A percentile compares a stretch with the other conserved stretches of the same genome.
phyloP scores from a whole-genome alignment of 2,113 vertebrate species.

The Pteropus alecto region DNA sequence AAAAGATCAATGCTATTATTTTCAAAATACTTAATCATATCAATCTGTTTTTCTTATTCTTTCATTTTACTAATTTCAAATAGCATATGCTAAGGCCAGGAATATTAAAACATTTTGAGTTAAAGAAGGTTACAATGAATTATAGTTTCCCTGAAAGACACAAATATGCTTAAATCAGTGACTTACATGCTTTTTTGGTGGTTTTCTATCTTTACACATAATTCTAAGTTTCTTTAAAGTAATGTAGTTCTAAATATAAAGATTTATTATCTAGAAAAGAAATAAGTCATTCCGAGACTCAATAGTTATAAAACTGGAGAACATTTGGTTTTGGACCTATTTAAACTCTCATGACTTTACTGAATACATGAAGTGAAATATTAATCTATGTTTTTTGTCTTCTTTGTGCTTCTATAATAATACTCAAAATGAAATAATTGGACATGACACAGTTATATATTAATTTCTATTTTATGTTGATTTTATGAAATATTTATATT shows the following conservation, averaged over 20 bases:
- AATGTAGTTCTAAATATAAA: constrained; percentile 52
- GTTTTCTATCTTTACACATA: constrained; percentile 47
- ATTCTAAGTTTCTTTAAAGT: constrained; percentile 53
- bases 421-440: neutral
- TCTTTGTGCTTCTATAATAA: neutral
- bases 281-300: constrained; percentile 47
- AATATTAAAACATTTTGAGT: constrained; percentile 59
- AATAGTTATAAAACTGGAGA: constrained; percentile 35
- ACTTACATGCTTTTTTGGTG: neutral
- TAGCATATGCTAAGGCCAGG: constrained; percentile 52
- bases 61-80: constrained; percentile 69
- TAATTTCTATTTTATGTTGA: constrained; percentile 39
- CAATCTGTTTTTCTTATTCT: constrained; percentile 71
- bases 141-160: constrained; percentile 53
- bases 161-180: constrained; percentile 28
- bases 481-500: constrained; percentile 39
- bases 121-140: constrained; percentile 56
- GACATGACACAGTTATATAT: constrained; percentile 3
- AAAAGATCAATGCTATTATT: constrained; percentile 74
- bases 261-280: constrained; percentile 50
- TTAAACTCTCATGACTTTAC: constrained; percentile 43
- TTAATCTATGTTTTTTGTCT: neutral
- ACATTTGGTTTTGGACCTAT: neutral
- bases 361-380: constrained; percentile 42
- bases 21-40: constrained; percentile 63